These are phyloP conservation scores for Elachura formosa DNA, from an alignment of 2,113 vertebrate species.

Conservation along the genomic window DNA sequence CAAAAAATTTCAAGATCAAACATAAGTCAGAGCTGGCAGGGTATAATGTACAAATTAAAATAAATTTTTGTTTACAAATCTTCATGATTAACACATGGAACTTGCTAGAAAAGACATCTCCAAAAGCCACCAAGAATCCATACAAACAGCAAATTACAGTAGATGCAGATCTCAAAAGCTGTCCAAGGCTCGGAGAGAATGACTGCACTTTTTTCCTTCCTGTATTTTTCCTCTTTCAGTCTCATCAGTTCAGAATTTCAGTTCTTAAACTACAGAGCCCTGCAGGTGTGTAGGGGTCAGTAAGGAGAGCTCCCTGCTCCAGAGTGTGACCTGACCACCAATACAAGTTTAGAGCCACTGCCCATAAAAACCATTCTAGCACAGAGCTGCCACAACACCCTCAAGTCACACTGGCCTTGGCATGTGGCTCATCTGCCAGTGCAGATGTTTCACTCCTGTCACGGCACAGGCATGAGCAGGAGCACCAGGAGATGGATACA, in stretches of 20 bases:
- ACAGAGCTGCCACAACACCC: neutral
- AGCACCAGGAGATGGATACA: neutral
- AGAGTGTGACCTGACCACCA: neutral
- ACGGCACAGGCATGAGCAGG: neutral
- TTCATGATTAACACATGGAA: neutral
- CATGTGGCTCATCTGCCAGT: accelerated
- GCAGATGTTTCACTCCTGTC: neutral
- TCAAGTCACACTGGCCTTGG: neutral
- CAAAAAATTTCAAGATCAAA: neutral
- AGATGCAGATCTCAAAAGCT: neutral
- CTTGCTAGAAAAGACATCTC: neutral
- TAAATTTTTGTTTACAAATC: neutral
- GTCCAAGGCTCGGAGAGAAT: neutral
- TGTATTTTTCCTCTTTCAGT: neutral
- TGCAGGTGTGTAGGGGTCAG: neutral
- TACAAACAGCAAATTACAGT: neutral
- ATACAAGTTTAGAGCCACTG: neutral
- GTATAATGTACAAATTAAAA: neutral
- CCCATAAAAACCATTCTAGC: neutral
- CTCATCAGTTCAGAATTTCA: neutral
- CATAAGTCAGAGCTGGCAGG: neutral
- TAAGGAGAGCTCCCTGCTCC: neutral
- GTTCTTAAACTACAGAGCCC: neutral
- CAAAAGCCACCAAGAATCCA: neutral
- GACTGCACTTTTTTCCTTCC: neutral